Percentiles rank a stretch among this genome's conserved stretches.
Evolutionary conservation across 37 sponge, comb jelly and placozoan species (phyloP).

Genomic region (Theonella swinhoei): DNA sequence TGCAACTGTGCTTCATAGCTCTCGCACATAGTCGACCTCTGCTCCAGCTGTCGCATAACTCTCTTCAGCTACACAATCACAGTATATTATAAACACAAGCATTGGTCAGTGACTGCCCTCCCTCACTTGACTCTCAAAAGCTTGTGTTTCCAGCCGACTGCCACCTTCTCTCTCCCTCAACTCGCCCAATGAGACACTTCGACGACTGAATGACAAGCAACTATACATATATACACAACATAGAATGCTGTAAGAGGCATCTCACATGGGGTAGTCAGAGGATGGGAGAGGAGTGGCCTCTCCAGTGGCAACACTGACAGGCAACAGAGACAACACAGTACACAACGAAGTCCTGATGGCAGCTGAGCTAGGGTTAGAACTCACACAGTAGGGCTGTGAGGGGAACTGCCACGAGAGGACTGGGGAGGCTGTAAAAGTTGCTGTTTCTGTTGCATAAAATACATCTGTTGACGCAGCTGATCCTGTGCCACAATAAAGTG

Average conservation of each 20-base stretch:
- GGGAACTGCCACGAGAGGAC: too few species aligned
- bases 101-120: too few species aligned
- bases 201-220: too few species aligned
- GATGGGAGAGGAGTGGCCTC: too few species aligned
- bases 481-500: slow-evolving; percentile 68
- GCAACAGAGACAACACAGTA: too few species aligned
- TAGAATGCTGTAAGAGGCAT: too few species aligned
- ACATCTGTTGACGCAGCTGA: slow-evolving; percentile 37
- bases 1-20: slow-evolving; percentile 64
- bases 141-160: background rate
- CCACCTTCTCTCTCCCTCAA: background rate
- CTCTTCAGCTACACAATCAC: slow-evolving; percentile 23
- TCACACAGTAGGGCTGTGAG: too few species aligned
- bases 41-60: slow-evolving; percentile 5
- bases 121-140: background rate
- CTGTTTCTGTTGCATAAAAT: slow-evolving; percentile 14
- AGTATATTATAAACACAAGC: background rate
- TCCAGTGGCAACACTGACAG: too few species aligned
- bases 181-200: background rate
- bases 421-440: background rate
- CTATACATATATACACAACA: too few species aligned
- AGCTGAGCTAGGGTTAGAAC: too few species aligned
- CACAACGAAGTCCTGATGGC: too few species aligned
- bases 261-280: too few species aligned
- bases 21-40: slow-evolving; percentile 3